phyloP scores from a whole-genome alignment of 2,888 invertebrate genomes.

The Anodontia alba region DNA sequence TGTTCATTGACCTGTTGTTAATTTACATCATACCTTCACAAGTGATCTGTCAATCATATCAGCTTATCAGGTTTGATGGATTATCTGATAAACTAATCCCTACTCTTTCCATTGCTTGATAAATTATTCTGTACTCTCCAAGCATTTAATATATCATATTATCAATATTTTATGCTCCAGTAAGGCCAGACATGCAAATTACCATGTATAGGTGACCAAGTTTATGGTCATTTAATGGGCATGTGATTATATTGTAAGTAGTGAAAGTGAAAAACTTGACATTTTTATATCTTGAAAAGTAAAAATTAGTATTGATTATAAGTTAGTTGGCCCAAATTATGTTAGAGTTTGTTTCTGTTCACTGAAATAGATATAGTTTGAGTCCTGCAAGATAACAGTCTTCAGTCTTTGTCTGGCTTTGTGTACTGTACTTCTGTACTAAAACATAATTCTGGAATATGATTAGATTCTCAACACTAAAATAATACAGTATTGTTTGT shows the following conservation, averaged over 20 bases:
- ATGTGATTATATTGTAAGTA: background rate
- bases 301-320: background rate
- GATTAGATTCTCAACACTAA: no score
- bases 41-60: slow-evolving; percentile 6
- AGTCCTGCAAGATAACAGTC: no score
- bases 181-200: background rate
- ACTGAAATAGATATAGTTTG: no score
- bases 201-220: background rate
- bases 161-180: background rate
- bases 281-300: background rate
- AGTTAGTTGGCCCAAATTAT: no score
- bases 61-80: slow-evolving; percentile 6
- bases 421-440: no score
- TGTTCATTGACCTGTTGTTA: slow-evolving; percentile 14
- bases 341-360: no score
- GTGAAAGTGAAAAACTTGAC: slow-evolving; percentile 7
- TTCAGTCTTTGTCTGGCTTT: no score
- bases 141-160: background rate
- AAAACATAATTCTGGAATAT: no score
- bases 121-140: background rate
- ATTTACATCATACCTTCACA: slow-evolving; percentile 9
- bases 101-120: background rate
- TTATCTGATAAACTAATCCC: slow-evolving; percentile 8
- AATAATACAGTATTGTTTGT: no score
- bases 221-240: background rate